Evolutionary conservation across 2,797 vertebrate genomes (phyloP).

Genomic region (Naso thynnoides): DNA sequence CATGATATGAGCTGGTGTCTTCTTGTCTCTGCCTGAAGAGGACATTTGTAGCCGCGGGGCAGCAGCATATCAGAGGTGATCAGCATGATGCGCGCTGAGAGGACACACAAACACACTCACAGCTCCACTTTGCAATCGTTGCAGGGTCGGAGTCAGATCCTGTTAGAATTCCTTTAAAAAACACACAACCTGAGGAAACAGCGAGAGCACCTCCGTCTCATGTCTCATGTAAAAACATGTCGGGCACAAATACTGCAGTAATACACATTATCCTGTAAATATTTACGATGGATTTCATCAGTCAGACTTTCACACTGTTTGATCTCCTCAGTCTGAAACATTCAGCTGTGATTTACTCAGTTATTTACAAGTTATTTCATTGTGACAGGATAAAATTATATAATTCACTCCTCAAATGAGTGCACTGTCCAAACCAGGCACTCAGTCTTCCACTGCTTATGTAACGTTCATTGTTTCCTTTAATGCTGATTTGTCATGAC

Average conservation of each 20-base stretch:
- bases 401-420: background rate
- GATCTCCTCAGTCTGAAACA: background rate
- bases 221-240: background rate
- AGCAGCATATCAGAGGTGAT: slow-evolving; percentile 76
- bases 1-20: slow-evolving; percentile 61
- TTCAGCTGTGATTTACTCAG: background rate
- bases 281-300: background rate
- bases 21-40: slow-evolving; percentile 65
- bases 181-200: slow-evolving; percentile 21
- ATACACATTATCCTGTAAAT: background rate
- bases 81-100: slow-evolving; percentile 66
- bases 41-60: slow-evolving; percentile 75
- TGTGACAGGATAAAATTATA: background rate
- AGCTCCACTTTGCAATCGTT: slow-evolving; percentile 37
- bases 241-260: background rate
- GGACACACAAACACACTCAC: slow-evolving; percentile 37
- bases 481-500: background rate
- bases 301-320: background rate
- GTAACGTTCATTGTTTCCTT: background rate
- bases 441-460: background rate
- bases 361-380: background rate
- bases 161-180: slow-evolving; percentile 31
- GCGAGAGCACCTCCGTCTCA: background rate
- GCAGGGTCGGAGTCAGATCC: slow-evolving; percentile 36
- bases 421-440: background rate